Evolutionary conservation across 1,140 invertebrate genomes (phyloP), one percentile per base, ranked within the genome.

Genomic region (Drosophila insularis): DNA sequence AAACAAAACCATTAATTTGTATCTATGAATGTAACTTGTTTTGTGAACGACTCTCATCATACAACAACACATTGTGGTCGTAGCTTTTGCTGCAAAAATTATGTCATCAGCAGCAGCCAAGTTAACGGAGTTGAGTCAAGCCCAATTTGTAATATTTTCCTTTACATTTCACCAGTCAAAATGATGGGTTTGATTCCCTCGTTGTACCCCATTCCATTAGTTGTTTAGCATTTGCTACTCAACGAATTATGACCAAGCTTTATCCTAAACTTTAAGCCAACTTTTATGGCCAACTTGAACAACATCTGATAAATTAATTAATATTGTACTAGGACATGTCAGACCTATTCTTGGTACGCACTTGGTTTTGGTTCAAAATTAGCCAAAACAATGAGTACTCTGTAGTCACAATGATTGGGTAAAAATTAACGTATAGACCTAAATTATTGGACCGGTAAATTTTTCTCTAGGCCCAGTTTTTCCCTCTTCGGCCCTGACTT

Each of bases 1-100:
- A 60, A 64, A 39, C 66, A 43, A 69, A 68, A 53, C 71, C 77
- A 80, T 78, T 81, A 81, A 78, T 78, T 78, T 78, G 70, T 71
- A 46, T 58, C 63, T 35, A 59, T 58, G 46, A 74, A 37, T 63
- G 23, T 53, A 32, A 54, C 31, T 71, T 66, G 63, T 53, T 27
- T 40, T 63, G 69, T 61, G 60, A 40, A 23, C 46, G 65, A 10
- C 54, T 46, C 37, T 56, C 59, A 63, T 31, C 23, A 43, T 59
- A 37, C 54, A 23, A 65, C 58, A 46, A 40, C 19, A 70, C 65
- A 61, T 40, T 56, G 65, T 61, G 53, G 23, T 27, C 59, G 17
- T 17, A 50, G 32, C 32, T 11, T 27, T 10, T 58, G 55, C 31
- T 58, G 55, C 55, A 32, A 37, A 77, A 85, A 80, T 86, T 81